Evolutionary conservation across 1,140 invertebrate genomes (phyloP), one percentile per base, ranked within the genome.

Genomic region (Tenebrio molitor): DNA sequence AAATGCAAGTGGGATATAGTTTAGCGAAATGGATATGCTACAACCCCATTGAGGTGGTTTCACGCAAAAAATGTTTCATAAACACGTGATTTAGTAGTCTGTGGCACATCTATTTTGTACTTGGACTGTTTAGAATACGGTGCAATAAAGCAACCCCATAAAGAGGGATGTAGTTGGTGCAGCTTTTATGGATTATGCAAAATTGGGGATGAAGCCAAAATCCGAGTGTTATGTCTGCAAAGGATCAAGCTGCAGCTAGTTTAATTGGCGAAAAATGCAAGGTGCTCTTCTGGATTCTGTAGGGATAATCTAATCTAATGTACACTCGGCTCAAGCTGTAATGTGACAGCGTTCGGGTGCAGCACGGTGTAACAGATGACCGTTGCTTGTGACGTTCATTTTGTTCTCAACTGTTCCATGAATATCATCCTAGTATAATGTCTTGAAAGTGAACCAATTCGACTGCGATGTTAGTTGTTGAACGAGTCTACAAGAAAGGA

Each of bases 141-240:
- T 8, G 42, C 42, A 46, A 46, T 46, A 46, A 46, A 46, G 42
- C 15, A 46, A 6, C 4, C 14, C 42, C 42, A 46, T 46, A 46
- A 46, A 46, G 15, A 17, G 42, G 42, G 42, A 46, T 46, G 14
- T 46, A 46, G 42, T n/a, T 39, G 36, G 2, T 46, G 42, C 42
- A 46, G 42, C 42, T 46, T 39, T 46, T 46, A 46, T 46, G 42
- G 42, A 46, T 46, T 46, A 46, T 46, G 42, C 42, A 46, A 19
- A 46, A 46, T 46, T 15, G 42, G 15, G 42, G 15, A 17, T 46
- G 14, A 5, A 4, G 14, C 1, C 10, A 17, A 17, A 46, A 46
- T 12, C n/a, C 36, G n/a, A 10, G 6, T 19, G 4, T 16, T 46
- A 15, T 19, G 42, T 46, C 2, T 46, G 15, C 12, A n/a, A 4